Evolutionary conservation across 1,140 invertebrate species (phyloP).

Genomic region (Rhopalosiphum padi): DNA sequence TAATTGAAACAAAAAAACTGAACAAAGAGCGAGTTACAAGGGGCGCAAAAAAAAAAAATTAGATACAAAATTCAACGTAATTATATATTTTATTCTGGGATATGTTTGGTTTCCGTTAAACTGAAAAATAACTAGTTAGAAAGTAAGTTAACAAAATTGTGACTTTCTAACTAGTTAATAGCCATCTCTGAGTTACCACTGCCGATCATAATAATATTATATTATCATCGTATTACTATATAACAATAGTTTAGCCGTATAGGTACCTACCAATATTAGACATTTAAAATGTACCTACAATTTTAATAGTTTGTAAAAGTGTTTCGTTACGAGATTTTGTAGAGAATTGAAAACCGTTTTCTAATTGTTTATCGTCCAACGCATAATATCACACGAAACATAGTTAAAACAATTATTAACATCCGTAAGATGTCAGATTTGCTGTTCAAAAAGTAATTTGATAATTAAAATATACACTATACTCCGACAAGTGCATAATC

Average conservation of each 20-base stretch:
- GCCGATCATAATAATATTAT: background rate
- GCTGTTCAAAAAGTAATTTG: background rate
- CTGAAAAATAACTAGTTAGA: conserved; percentile 17
- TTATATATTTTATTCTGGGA: background rate
- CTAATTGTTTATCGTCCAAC: background rate
- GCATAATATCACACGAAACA: background rate
- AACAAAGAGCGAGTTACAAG: too few relatives aligned
- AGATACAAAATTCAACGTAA: background rate
- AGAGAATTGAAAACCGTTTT: background rate
- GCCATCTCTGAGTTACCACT: background rate
- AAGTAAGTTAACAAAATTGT: background rate
- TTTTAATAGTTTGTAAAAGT: background rate
- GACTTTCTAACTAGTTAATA: background rate
- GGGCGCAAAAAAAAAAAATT: background rate
- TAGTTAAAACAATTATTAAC: background rate
- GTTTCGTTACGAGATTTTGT: background rate
- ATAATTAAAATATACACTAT: background rate
- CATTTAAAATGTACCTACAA: background rate
- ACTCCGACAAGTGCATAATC: too few relatives aligned
- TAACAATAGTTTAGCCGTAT: background rate
- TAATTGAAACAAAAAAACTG: too few relatives aligned
- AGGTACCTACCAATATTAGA: background rate
- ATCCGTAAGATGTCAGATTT: background rate
- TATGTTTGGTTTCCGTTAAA: background rate
- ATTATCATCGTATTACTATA: too few relatives aligned